phyloP scores from a whole-genome alignment of 2,888 invertebrate genomes.

The Pseudococcus viburni region DNA sequence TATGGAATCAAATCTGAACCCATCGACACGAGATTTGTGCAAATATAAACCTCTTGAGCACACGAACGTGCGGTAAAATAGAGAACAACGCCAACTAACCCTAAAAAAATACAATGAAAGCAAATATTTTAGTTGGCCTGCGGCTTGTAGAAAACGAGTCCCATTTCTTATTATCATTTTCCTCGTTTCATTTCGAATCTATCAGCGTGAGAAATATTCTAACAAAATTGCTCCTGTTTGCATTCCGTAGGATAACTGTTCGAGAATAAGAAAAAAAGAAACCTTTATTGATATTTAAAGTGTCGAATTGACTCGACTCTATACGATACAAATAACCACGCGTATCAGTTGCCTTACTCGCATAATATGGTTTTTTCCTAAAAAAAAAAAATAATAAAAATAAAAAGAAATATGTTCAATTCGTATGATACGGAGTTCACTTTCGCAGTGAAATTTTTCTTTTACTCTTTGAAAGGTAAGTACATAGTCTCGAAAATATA shows the following conservation, averaged over 20 bases:
- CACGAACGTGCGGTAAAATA: conserved; percentile 21
- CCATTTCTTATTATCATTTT: conserved; percentile 35
- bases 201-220: conserved; percentile 19
- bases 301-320: background rate
- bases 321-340: background rate
- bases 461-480: background rate
- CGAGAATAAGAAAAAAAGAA: background rate
- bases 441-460: background rate
- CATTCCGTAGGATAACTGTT: background rate
- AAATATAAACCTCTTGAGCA: conserved; percentile 18
- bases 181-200: conserved; percentile 21
- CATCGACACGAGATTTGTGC: conserved; percentile 17
- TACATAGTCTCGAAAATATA: background rate
- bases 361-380: background rate
- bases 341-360: background rate
- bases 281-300: conserved; percentile 27
- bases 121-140: conserved; percentile 40
- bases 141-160: conserved; percentile 1
- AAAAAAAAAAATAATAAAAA: too few species aligned
- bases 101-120: conserved; percentile 36
- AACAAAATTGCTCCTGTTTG: conserved; percentile 18
- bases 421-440: background rate
- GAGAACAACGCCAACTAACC: conserved; percentile 10
- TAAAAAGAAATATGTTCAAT: background rate
- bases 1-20: conserved; percentile 24